phyloP scores from a whole-genome alignment of 2,888 invertebrate genomes.

The Cetonia aurata region DNA sequence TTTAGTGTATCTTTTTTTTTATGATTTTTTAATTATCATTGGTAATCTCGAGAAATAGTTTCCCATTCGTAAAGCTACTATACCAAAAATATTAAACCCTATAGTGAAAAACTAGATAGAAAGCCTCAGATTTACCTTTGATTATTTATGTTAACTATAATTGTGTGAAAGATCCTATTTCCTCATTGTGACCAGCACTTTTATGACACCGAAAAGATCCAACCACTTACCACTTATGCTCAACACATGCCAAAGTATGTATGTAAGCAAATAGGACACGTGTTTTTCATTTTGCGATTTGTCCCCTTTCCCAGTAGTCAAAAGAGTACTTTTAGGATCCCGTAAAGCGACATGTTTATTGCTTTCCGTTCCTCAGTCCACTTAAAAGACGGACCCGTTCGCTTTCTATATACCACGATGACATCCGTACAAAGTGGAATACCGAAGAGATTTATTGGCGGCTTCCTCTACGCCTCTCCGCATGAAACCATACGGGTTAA shows the following conservation, averaged over 20 bases:
- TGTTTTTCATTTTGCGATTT: slow-evolving; percentile 17
- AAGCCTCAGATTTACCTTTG: no score
- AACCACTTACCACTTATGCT: slow-evolving; percentile 13
- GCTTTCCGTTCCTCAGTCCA: slow-evolving; percentile 8
- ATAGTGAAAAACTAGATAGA: no score
- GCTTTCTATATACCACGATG: slow-evolving; percentile 20
- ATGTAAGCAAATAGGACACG: slow-evolving; percentile 1
- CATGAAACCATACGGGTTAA: slow-evolving; percentile 24
- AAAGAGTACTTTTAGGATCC: slow-evolving; percentile 13
- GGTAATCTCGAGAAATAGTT: no score
- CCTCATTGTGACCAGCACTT: no score
- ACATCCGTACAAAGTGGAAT: slow-evolving; percentile 29
- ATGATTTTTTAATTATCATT: no score
- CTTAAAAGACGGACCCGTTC: slow-evolving; percentile 22
- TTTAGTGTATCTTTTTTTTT: neutral
- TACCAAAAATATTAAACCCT: no score
- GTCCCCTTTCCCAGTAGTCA: slow-evolving; percentile 20
- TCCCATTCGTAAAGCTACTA: no score
- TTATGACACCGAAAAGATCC: no score
- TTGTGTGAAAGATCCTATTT: no score
- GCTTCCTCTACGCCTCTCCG: slow-evolving; percentile 17
- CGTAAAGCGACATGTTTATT: slow-evolving; percentile 34
- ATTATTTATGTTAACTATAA: no score
- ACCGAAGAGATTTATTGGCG: slow-evolving; percentile 34
- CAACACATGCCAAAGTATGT: neutral